Conservation (phyloP, 2,113 vertebrate genomes). For the Sterna hirundo region DNA sequence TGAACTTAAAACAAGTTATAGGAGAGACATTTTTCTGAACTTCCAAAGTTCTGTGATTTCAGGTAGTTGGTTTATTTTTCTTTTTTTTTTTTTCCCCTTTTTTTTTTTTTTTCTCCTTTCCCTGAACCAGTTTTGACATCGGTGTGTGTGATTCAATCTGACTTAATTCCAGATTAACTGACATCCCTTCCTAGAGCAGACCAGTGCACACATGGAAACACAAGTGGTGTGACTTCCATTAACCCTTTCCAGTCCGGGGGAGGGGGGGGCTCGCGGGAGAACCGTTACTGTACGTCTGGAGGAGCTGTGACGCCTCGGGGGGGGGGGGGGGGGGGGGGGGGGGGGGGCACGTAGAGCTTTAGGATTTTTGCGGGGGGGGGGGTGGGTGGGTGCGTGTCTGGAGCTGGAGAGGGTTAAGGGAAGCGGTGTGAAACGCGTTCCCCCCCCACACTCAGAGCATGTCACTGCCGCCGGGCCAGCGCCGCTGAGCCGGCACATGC, state of each 20-base stretch:
- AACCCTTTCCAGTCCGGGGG: conserved; percentile 6
- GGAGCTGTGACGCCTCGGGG: neutral
- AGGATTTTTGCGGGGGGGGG: neutral
- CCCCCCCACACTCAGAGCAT: conserved; percentile 30
- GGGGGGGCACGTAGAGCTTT: neutral
- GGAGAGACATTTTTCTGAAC: conserved; percentile 63
- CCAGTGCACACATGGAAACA: neutral
- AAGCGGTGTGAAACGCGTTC: neutral
- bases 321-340: too few species aligned
- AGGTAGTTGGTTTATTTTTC: conserved; percentile 35
- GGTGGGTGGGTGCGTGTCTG: neutral
- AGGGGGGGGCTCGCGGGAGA: neutral
- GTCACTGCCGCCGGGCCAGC: conserved; percentile 38
- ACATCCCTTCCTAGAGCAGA: neutral
- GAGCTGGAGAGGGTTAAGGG: neutral
- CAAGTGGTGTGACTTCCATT: neutral
- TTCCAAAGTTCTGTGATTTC: conserved; percentile 68
- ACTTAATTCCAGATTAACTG: conserved; percentile 17
- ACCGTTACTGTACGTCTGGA: neutral
- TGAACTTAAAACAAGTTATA: conserved; percentile 17
- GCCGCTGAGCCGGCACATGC: neutral
- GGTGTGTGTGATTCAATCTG: conserved; percentile 23
- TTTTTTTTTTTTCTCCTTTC: neutral
- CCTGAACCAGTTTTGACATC: conserved; percentile 16
- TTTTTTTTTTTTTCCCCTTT: too few species aligned